phyloP scores from a whole-genome alignment of 2,113 vertebrate genomes.

The Coregonus clupeaformis region DNA sequence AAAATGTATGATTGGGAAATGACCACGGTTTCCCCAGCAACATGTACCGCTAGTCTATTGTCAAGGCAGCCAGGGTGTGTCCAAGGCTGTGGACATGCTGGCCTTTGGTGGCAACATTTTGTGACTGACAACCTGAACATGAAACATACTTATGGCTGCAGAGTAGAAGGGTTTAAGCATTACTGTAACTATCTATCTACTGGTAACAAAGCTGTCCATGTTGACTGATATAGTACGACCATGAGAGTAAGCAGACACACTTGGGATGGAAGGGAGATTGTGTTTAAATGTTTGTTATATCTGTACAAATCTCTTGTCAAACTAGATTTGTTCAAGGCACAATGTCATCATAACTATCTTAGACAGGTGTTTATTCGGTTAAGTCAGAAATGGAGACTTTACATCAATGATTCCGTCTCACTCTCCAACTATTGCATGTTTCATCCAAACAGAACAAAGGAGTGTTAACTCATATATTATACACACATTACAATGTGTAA shows the following conservation, averaged over 20 bases:
- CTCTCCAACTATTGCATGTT: background rate
- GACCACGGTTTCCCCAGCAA: no score
- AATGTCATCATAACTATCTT: background rate
- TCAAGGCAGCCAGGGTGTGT: background rate
- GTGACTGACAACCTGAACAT: background rate
- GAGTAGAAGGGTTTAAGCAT: background rate
- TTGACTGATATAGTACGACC: background rate
- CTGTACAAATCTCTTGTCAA: constrained; percentile 12
- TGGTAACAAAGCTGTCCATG: background rate
- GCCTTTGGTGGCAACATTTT: background rate
- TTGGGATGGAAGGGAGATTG: background rate
- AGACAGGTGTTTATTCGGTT: constrained; percentile 15
- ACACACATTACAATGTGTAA: no score
- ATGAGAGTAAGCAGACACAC: constrained; percentile 7
- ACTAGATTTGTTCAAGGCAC: constrained; percentile 4
- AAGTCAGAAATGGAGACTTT: background rate
- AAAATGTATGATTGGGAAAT: no score
- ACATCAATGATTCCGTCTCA: background rate
- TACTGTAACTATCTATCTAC: background rate
- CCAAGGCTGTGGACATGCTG: background rate
- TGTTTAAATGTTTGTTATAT: background rate
- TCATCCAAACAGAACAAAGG: no score
- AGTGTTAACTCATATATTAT: no score
- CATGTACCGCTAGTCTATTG: no score
- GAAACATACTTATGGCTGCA: background rate